Conservation (phyloP, 2,888 invertebrate species). For the Oscheius myriophilus region DNA sequence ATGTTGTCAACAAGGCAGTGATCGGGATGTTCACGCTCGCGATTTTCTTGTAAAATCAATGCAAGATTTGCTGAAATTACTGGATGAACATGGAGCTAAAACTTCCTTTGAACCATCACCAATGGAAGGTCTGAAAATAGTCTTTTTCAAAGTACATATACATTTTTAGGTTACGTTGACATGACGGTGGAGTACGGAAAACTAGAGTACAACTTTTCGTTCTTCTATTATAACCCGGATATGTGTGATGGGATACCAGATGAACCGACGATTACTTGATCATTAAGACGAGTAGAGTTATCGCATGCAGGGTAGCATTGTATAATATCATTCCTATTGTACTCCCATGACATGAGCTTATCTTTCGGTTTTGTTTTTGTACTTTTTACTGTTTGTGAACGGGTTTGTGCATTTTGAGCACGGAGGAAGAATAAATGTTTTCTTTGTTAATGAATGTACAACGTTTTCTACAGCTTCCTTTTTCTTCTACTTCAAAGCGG, state of each 20-base stretch:
- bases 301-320: conserved; percentile 5
- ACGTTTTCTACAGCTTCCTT: no score
- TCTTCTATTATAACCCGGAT: conserved; percentile 66
- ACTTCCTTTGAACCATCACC: conserved; percentile 50
- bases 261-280: no score
- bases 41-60: conserved; percentile 46
- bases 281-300: no score
- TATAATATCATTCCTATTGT: conserved; percentile 1
- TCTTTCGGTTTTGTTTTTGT: conserved; percentile 12
- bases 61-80: conserved; percentile 42
- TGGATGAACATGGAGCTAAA: conserved; percentile 38
- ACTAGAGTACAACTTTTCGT: conserved; percentile 65
- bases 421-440: no score
- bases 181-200: conserved; percentile 59
- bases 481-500: no score
- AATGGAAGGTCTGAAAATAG: conserved; percentile 32
- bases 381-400: no score
- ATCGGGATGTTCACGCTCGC: conserved; percentile 34
- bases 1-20: conserved; percentile 44
- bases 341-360: conserved; percentile 16
- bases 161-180: conserved; percentile 57
- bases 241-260: conserved; percentile 51
- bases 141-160: background rate
- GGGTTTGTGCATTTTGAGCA: no score
- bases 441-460: no score